Evolutionary conservation across 2,888 invertebrate genomes (phyloP).

Genomic region (Fragum sueziense): DNA sequence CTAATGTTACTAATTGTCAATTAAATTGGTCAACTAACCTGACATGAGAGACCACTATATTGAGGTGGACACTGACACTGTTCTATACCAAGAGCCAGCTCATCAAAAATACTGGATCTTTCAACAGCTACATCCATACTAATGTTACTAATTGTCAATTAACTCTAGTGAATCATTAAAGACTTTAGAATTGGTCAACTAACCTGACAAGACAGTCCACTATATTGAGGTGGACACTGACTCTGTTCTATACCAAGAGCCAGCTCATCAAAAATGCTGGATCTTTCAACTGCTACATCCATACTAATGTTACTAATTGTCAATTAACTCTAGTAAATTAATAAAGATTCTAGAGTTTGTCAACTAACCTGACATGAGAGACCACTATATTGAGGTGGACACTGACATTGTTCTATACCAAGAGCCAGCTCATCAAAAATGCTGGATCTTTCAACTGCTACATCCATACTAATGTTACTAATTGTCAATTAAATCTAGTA

Average conservation of each 20-base stretch:
- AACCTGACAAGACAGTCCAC: conserved; percentile 94
- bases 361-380: conserved; percentile 92
- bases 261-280: conserved; percentile 33
- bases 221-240: conserved; percentile 87
- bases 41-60: conserved; percentile 95
- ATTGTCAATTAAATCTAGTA: no score
- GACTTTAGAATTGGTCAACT: no score
- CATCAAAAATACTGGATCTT: conserved; percentile 29
- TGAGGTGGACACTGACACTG: conserved; percentile 91
- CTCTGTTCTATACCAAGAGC: conserved; percentile 83
- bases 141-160: conserved; percentile 56
- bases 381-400: conserved; percentile 91
- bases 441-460: conserved; percentile 59
- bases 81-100: conserved; percentile 87
- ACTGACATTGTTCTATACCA: conserved; percentile 93
- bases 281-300: conserved; percentile 60
- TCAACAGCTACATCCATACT: conserved; percentile 67
- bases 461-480: conserved; percentile 59
- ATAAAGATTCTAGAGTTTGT: no score
- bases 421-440: conserved; percentile 57
- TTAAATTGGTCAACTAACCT: no score
- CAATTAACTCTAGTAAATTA: no score
- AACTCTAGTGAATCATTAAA: no score
- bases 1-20: conserved; percentile 55
- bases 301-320: not conserved